Base-by-base conservation (phyloP, 2,888 invertebrate species). In the Maniola hyperantus region DNA sequence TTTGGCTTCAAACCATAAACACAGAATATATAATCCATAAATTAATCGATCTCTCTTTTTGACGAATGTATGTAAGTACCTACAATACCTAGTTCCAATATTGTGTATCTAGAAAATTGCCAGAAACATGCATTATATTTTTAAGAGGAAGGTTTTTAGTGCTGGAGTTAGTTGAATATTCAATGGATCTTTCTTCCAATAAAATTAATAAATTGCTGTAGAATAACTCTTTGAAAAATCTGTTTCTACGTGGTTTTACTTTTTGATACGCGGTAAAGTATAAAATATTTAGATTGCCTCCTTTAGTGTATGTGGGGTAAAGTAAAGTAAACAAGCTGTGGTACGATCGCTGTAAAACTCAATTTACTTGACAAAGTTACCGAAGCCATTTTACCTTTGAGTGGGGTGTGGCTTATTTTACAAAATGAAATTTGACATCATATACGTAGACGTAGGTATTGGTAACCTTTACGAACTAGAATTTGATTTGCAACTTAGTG, bases 331-430 rank as follows among this genome's bases (percentile, higher is more conserved):
- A 61, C 67, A 64, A 58, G 69, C 61, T 59, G 55, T 60, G 64
- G 54, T 59, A 57, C 65, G 72, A 75, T 77, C 78, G 72, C 70
- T 64, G 44, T 70, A 71, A 79, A 84, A 83, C 75, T 81, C 75
- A 79, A 86, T 86, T 83, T 83, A 66, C 79, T 71, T 77, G 74
- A 81, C 77, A 73, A 79, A 77, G 77, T 84, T 83, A 81, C 73
- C 71, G 71, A 76, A 73, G 71, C 68, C 50, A 69, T 72, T 68
- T 70, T 65, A 65, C 57, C 39, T 57, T 67, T 59, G 62, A 69
- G 64, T 46, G 60, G 66, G 72, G 70, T 64, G 68, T 59, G 69
- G 66, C 64, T 50, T 67, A 60, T 59, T 34, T 36, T 51, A 51
- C 44, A 59, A 65, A 69, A 69, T 66, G 33, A 26, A 20, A 33